Base-by-base conservation (phyloP, 1,140 invertebrate species). In the Luehdorfia chinensis region DNA sequence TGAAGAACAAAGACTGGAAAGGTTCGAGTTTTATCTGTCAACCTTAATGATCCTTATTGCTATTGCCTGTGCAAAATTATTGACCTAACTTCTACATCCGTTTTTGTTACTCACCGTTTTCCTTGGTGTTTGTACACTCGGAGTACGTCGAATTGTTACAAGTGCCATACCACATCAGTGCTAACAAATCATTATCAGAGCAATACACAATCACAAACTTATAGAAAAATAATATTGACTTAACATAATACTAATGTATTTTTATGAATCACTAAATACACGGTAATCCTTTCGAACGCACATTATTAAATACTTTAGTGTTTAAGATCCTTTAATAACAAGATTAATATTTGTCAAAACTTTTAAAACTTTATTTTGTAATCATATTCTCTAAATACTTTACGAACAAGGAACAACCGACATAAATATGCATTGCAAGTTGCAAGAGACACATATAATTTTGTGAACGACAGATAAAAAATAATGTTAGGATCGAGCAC, bases 131-230 rank as follows among this genome's bases (percentile, higher is more conserved):
- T 78, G 81, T 66, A 85, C 74, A 75, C 77, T 85, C 52, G 79
- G 72, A 66, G 81, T 81, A 71, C 81, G 81, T 55, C 77, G 78
- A 70, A 85, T 85, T 62, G 78, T 85, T 71, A 85, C 76, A 66
- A 85, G 78, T 75, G 81, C 81, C 81, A 85, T 85, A 72, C 69
- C 81, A 85, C 76, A 85, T 78, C 70, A 77, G 57, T 71, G 56
- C 68, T 76, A 79, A 69, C 59, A 58, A 76, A 75, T 66, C 75
- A 83, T 85, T 75, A 79, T 77, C 61, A 59, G 62, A 72, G 66
- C 68, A 83, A 76, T 69, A 69, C 57, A 76, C 72, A 81, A 80
- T 79, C 80, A 83, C 76, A 77, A 72, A 81, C 72, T 79, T 77
- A 76, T 70, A 81, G 64, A 65, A 61, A 70, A 74, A 69, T 74